Evolutionary conservation across 2,888 invertebrate genomes (phyloP).

Genomic region (Taenaris catops): DNA sequence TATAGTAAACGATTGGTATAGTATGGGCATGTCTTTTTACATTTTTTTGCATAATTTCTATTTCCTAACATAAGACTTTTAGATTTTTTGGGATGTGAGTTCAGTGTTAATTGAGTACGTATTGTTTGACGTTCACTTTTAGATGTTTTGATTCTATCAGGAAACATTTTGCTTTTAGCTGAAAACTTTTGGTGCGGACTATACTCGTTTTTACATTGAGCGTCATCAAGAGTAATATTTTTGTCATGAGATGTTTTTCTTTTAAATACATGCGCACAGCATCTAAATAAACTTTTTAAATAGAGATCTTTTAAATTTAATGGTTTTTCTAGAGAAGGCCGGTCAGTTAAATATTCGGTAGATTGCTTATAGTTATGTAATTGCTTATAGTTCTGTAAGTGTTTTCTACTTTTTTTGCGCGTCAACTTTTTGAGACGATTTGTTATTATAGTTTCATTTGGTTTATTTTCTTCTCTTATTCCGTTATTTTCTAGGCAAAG

Average conservation of each 20-base stretch:
- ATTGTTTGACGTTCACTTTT: slow-evolving; percentile 15
- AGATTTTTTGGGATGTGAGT: slow-evolving; percentile 15
- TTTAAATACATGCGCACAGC: slow-evolving; percentile 14
- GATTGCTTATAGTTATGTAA: too few species aligned
- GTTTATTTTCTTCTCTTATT: neutral
- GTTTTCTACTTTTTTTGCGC: slow-evolving; percentile 22
- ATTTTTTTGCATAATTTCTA: slow-evolving; percentile 23
- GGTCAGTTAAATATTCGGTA: too few species aligned
- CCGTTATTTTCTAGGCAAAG: slow-evolving; percentile 16
- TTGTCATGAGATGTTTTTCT: neutral
- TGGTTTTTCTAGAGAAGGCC: too few species aligned
- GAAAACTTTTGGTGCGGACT: slow-evolving; percentile 2
- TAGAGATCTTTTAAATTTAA: too few species aligned
- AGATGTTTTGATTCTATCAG: slow-evolving; percentile 6
- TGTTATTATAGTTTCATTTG: slow-evolving; percentile 2
- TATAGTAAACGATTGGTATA: slow-evolving; percentile 8
- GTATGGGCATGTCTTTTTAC: slow-evolving; percentile 10
- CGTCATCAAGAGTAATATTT: neutral
- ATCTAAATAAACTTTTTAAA: too few species aligned
- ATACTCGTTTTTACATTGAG: neutral
- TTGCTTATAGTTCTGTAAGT: too few species aligned
- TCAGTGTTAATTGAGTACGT: neutral
- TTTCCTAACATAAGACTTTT: slow-evolving; percentile 18
- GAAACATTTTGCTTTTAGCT: neutral
- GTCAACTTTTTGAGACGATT: slow-evolving; percentile 18